Evolutionary conservation across 2,797 vertebrate genomes (phyloP), one percentile per base, ranked within the genome.

Genomic region (Centroberyx gerrardi): DNA sequence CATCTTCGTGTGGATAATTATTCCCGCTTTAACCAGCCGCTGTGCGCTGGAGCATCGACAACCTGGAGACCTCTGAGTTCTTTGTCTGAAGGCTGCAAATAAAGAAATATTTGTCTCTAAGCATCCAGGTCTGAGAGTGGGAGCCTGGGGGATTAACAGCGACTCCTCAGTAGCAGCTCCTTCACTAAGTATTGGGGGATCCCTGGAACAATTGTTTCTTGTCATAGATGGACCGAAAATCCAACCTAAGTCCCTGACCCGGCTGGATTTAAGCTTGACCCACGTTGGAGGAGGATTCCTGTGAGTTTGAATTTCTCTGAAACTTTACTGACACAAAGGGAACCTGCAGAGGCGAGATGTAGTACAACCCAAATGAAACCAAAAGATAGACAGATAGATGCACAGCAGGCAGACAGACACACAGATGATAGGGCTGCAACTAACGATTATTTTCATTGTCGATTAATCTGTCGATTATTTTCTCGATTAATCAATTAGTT

Each of bases 151-250:
- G 86, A 86, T 85, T 80, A 83, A 44, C 75, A 18, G 46, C 53
- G 70, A 0, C 54, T 1, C 68, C 81, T 78, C 72, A 13, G 69
- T 0, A 0, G 62, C 69, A 22, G 27, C 40, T 64, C 49, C 61
- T 72, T n/a, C 31, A 7, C 59, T 40, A n/a, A 27, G 15, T 27
- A 79, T 55, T 4, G n/a, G 46, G 76, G 62, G 72, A 64, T 76
- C 71, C 65, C 59, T 4, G 15, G 33, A 74, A 83, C 77, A 79
- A 66, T 22, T 61, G 72, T 79, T 51, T 31, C 42, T 2, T 8
- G 44, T 74, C 61, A 65, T 33, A 66, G 55, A 60, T 29, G 72
- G 55, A 81, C 64, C 72, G 22, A 76, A 76, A 87, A 82, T 80
- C 84, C 73, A 36, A 12, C 0, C 38, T 78, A 69, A 86, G 78